Base-by-base conservation (phyloP, 2,888 invertebrate genomes). In the Synergus laeviventris region DNA sequence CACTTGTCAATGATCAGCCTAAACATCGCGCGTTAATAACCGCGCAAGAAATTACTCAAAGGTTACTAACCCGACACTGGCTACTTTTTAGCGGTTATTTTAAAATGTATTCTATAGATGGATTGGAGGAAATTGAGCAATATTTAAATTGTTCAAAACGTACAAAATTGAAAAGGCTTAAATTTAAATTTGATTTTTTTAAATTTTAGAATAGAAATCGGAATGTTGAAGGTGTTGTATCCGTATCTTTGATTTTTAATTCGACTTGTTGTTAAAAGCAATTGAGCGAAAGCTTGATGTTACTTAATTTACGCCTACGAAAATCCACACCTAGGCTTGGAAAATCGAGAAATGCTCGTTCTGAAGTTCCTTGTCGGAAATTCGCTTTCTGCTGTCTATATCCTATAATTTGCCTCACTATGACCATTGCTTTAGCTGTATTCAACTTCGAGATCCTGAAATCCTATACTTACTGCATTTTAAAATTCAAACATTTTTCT, bases 1-100 rank as follows among this genome's bases (percentile, higher is more conserved):
- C 70, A 49, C 49, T 70, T 70, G 11, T 21, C 39, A 70, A n/a
- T 70, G 31, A 77, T 74, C 76, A 76, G 76, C 76, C 79, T 76
- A 80, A 81, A 78, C 76, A 79, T 81, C 76, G 78, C 79, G 79
- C 76, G 79, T 75, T 78, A 81, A 81, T 79, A 79, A 79, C 76
- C 79, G 74, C 77, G 77, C 64, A 76, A 49, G 31, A 31, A 31
- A 66, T 38, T 61, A 9, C n/a, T 36, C 16, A 31, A 24, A 76
- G 78, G 79, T 81, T 79, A 78, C 79, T 77, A 78, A 79, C 79
- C 81, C 77, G 78, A 76, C n/a, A 49, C n/a, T 49, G 8, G 1
- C n/a, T 0, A 49, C 31, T 49, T 49, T 49, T 49, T 49, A n/a
- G 49, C n/a, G 16, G 5, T 9, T 39, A 39, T 11, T 39, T 39